A percentile compares a stretch with the other conserved stretches of the same genome.
phyloP scores from a whole-genome alignment of 2,888 invertebrate genomes.

The Stenolophus ochropezus region DNA sequence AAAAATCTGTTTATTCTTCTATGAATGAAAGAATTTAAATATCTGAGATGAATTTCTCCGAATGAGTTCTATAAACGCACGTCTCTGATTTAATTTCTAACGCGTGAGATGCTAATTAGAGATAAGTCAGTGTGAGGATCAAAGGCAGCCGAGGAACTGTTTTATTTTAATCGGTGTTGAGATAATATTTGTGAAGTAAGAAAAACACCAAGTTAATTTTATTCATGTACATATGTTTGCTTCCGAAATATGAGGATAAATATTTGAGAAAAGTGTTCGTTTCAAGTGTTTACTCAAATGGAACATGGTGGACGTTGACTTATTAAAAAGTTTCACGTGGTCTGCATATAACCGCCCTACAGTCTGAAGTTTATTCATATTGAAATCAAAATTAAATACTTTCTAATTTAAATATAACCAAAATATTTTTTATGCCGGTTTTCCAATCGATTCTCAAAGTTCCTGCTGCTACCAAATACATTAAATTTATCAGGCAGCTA shows the following conservation, averaged over 20 bases:
- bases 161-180: slow-evolving; percentile 29
- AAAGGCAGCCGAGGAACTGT: slow-evolving; percentile 16
- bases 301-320: no score
- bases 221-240: slow-evolving; percentile 12
- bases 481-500: no score
- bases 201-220: slow-evolving; percentile 24
- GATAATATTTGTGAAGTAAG: slow-evolving; percentile 30
- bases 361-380: no score
- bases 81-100: slow-evolving; percentile 17
- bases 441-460: no score
- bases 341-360: no score
- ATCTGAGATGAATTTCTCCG: slow-evolving; percentile 13
- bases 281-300: neutral
- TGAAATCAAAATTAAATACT: no score
- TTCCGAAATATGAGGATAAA: slow-evolving; percentile 17
- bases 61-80: slow-evolving; percentile 3
- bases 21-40: slow-evolving; percentile 28
- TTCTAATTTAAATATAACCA: no score
- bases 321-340: no score
- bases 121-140: slow-evolving; percentile 22
- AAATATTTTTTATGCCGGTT: no score
- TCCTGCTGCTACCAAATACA: no score
- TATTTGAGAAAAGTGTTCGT: slow-evolving; percentile 20
- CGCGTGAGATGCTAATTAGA: slow-evolving; percentile 40
- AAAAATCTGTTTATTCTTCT: neutral